Percentiles rank a stretch among this genome's conserved stretches.
These are phyloP conservation scores for Rhinichthys osculus DNA, from an alignment of 2,797 vertebrate species.

Conservation along the genomic window DNA sequence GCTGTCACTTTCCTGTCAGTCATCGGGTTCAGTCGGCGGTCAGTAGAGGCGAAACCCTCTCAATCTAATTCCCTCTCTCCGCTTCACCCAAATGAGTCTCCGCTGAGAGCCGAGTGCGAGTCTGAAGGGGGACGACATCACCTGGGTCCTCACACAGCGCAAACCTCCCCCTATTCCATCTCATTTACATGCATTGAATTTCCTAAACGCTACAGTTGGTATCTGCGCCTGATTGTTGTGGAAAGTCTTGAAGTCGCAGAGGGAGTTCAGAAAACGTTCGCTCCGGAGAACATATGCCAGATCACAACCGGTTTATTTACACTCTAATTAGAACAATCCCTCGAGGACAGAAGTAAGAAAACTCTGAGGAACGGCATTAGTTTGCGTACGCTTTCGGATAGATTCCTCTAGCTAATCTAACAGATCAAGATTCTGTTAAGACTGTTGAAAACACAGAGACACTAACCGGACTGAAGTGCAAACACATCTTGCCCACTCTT, in stretches of 20 bases:
- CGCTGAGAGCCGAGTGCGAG: conserved; percentile 23
- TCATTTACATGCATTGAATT: neutral
- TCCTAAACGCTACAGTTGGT: neutral
- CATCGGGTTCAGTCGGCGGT: conserved; percentile 54
- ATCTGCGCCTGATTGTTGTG: neutral
- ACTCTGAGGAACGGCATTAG: neutral
- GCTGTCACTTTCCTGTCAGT: conserved; percentile 56
- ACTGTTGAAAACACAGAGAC: neutral
- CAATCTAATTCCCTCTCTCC: conserved; percentile 53
- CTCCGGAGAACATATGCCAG: conserved; percentile 31
- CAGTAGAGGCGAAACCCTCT: conserved; percentile 42
- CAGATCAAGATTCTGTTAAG: neutral
- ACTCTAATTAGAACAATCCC: conserved; percentile 22
- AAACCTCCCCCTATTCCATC: neutral
- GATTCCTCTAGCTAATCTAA: neutral
- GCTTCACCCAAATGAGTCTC: conserved; percentile 42
- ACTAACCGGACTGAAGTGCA: neutral
- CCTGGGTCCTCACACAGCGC: neutral
- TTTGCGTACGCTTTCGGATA: neutral
- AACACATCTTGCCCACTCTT: no score
- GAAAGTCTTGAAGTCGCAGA: neutral
- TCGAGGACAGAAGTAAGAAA: neutral
- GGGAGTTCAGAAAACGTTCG: conserved; percentile 35
- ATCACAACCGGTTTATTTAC: conserved; percentile 39
- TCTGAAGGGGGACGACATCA: conserved; percentile 11